Evolutionary conservation across 2,113 vertebrate genomes (phyloP).

Genomic region (Gulo gulo): DNA sequence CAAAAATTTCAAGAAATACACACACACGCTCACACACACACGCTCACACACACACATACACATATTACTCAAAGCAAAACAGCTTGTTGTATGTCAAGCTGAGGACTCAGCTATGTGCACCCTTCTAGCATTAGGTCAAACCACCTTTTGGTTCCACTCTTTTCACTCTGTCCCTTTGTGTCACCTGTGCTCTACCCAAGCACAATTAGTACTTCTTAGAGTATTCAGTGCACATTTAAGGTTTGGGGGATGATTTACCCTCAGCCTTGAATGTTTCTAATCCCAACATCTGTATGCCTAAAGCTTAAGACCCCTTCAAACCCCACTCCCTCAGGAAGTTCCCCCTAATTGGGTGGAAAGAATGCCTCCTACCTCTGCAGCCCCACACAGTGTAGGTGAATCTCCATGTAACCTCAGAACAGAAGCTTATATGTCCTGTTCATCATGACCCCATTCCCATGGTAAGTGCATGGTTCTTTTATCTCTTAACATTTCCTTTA

Average conservation of each 20-base stretch:
- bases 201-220: neutral
- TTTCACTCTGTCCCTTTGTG: neutral
- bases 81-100: neutral
- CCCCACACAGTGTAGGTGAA: neutral
- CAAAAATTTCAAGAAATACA: neutral
- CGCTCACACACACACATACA: too few relatives aligned
- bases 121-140: neutral
- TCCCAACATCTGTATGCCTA: neutral
- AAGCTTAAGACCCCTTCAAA: neutral
- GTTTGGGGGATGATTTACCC: neutral
- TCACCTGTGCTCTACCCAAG: neutral
- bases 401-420: neutral
- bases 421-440: neutral
- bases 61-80: neutral
- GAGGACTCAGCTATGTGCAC: neutral
- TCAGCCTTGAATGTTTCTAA: neutral
- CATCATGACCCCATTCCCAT: too few relatives aligned
- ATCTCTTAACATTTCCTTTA: neutral
- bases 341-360: neutral
- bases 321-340: neutral
- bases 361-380: neutral
- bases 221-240: neutral
- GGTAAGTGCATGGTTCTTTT: neutral
- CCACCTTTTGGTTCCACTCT: neutral
- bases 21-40: too few relatives aligned